Percentiles rank a stretch among this genome's conserved stretches.
phyloP scores from a whole-genome alignment of 1,140 invertebrate species.

The Bombus waltoni region DNA sequence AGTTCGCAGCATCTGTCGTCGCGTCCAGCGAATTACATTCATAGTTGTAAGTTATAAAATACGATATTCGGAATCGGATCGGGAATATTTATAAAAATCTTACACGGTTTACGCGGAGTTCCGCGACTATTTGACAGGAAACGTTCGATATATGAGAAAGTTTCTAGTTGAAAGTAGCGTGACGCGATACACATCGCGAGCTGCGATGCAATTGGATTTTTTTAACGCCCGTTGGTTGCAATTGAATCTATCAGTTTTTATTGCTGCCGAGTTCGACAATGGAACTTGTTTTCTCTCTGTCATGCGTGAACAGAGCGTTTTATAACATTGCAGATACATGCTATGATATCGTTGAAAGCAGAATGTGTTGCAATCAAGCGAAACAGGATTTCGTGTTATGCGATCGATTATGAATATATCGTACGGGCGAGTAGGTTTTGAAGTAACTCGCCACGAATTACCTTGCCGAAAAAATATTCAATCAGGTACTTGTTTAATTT shows the following conservation, averaged over 20 bases:
- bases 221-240: not conserved
- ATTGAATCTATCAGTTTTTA: slow-evolving; percentile 16
- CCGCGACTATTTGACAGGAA: not conserved
- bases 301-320: not conserved
- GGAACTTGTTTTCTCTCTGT: not conserved
- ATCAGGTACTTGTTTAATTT: not conserved
- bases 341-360: not conserved
- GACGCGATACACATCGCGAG: not conserved
- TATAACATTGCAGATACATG: not conserved
- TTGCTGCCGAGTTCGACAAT: not conserved
- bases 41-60: no score
- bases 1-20: no score
- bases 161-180: not conserved
- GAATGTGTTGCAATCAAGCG: not conserved
- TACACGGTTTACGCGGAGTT: not conserved
- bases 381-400: no score
- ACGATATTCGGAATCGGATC: no score
- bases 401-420: not conserved
- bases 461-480: not conserved
- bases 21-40: no score
- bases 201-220: not conserved
- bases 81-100: not conserved
- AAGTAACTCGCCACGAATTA: not conserved
- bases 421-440: not conserved
- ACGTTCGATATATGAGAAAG: not conserved